Base-by-base conservation (phyloP, 2,888 invertebrate species). In the Melanophora roralis region DNA sequence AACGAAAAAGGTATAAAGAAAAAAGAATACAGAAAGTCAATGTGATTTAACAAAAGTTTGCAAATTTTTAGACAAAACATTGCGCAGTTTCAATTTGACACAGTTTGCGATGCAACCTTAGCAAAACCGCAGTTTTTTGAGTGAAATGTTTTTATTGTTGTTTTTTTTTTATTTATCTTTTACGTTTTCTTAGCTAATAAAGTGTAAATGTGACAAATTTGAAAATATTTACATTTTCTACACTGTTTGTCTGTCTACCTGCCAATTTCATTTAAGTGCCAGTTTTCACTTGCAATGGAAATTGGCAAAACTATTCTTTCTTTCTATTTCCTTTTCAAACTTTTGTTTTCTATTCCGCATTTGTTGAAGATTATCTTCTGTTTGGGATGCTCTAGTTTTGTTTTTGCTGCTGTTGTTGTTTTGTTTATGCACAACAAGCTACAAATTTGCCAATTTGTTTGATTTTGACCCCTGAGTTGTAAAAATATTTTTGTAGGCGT, bases 171-270 rank as follows among this genome's bases (percentile, higher is more conserved):
- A n/a, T n/a, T 16, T 2, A 6, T 43, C n/a, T 43, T 43, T 43
- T 43, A 43, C 32, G 16, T 32, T 62, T 60, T 23, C 4, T 68
- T 68, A 38, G 16, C 55, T 40, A 60, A 62, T 80, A 62, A 72
- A 71, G 55, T 80, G 72, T 57, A 80, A 76, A 80, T 76, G 72
- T 76, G 76, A 73, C 80, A 76, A 76, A 80, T 76, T 64, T 60
- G 9, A 8, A 51, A 55, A 19, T 47, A 71, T 60, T 27, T 36
- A 8, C 3, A 12, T 27, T 16, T 21, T 40, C n/a, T 38, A n/a
- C 38, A 12, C 45, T 49, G 1, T 38, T n/a, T 49, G 40, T 57
- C 49, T 65, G 65, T 14, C 2, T 49, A 49, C 65, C 49, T 65
- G 65, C 12, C 2, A 34, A 11, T 65, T 49, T 27, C 5, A 49